These are phyloP conservation scores for Diachasmimorpha longicaudata DNA, from an alignment of 1,140 invertebrate species.

Conservation along the genomic window DNA sequence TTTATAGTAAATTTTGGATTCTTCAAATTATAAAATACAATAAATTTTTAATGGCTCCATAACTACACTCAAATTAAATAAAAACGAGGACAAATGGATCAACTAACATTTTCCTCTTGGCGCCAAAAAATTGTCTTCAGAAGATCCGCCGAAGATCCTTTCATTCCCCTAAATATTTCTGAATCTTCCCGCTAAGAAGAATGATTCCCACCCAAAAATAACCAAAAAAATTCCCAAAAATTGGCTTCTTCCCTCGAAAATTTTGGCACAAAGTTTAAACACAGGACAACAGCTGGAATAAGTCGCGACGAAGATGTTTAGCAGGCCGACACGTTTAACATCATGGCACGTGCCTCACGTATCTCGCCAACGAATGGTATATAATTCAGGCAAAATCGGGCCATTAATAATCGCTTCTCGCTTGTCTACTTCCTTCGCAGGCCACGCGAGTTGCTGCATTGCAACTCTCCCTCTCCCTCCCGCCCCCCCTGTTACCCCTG, in stretches of 20 bases:
- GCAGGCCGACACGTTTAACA: slow-evolving; percentile 31
- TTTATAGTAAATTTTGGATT: too few species aligned
- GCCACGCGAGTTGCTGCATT: slow-evolving; percentile 23
- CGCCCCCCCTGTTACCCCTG: not conserved
- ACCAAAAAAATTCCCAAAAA: not conserved
- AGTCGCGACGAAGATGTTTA: not conserved
- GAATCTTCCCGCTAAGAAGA: too few species aligned
- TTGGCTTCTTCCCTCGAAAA: not conserved
- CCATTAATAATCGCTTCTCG: slow-evolving; percentile 41
- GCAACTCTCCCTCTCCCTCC: not conserved
- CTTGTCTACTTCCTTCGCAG: slow-evolving; percentile 31
- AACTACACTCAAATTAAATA: too few species aligned
- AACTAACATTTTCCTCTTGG: too few species aligned
- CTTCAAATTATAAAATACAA: too few species aligned
- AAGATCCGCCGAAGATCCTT: too few species aligned
- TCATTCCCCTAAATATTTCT: too few species aligned
- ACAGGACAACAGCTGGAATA: not conserved
- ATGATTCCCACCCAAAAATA: too few species aligned
- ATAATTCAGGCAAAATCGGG: slow-evolving; percentile 39
- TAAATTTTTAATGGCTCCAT: too few species aligned
- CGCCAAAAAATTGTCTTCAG: too few species aligned
- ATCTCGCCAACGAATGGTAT: slow-evolving; percentile 30
- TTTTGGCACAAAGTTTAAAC: not conserved
- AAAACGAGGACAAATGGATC: too few species aligned
- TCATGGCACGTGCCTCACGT: slow-evolving; percentile 35